Base-by-base conservation (phyloP, 2,888 invertebrate species). In the Polymixis flavicincta region DNA sequence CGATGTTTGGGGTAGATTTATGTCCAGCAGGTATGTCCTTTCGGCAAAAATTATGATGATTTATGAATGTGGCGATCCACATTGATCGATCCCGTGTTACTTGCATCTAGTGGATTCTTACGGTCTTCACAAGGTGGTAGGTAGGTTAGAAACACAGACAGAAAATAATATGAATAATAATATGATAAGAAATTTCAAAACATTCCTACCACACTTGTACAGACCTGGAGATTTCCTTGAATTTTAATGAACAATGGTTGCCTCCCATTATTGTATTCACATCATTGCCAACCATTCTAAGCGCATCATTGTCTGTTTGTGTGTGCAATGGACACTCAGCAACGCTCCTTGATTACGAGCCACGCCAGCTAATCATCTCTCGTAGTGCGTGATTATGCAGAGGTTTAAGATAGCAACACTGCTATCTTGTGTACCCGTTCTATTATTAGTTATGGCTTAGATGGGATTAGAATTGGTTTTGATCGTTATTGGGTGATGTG, bases 271-370 rank as follows among this genome's bases (percentile, higher is more conserved):
- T 19, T 25, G 19, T 14, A 48, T 9, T 0, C 22, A 76, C 22
- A 59, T 72, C 32, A 28, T 63, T 7, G 17, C 57, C 42, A 50
- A 63, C 25, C 17, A 67, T 70, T 81, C 69, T 61, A 64, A 78
- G 54, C 55, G 60, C 32, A 57, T 80, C 64, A 76, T 68, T 74
- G 86, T 74, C 54, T 80, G 84, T 86, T 82, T 89, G 80, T 83
- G 78, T 86, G 76, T 76, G 28, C 78, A 75, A 82, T 87, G 66
- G 78, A 82, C 76, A 76, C 82, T 88, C 85, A 83, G 82, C 80
- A 71, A 74, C 83, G 73, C 87, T 86, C 87, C 87, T 90, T 90
- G 89, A 90, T 90, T 90, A 89, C 87, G 85, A 79, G 69, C 72
- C 64, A 72, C 64, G 28, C 72, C 71, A 65, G 65, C 86, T 89